Conservation (phyloP, 2,888 invertebrate genomes). For the Nebria brevicollis region DNA sequence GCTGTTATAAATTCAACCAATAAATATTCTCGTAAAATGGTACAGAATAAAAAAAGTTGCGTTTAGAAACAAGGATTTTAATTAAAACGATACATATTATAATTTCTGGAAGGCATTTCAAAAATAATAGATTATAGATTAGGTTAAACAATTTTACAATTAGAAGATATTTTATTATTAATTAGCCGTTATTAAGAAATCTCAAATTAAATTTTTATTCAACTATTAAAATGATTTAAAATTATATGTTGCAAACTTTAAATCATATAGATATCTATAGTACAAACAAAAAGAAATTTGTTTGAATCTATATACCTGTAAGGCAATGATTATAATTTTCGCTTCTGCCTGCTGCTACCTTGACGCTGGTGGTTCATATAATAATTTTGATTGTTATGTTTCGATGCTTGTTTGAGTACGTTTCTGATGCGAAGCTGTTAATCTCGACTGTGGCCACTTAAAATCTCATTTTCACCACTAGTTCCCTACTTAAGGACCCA, state of each 20-base stretch:
- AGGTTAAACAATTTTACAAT: too few relatives aligned
- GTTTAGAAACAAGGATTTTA: too few relatives aligned
- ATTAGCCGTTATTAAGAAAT: too few relatives aligned
- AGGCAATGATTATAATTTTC: conserved; percentile 23
- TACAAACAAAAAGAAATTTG: conserved; percentile 20
- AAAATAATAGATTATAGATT: too few relatives aligned
- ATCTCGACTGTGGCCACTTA: conserved; percentile 33
- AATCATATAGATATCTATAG: neutral
- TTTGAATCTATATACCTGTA: conserved; percentile 17
- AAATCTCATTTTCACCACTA: conserved; percentile 46
- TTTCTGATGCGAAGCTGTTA: conserved; percentile 32
- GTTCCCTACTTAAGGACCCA: conserved; percentile 21
- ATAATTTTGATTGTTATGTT: too few relatives aligned
- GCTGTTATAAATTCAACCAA: too few relatives aligned
- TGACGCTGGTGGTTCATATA: too few relatives aligned
- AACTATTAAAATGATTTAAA: neutral
- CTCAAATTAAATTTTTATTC: neutral
- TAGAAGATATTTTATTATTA: too few relatives aligned
- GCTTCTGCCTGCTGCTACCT: conserved; percentile 11
- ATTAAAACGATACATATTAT: too few relatives aligned
- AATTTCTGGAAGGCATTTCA: too few relatives aligned
- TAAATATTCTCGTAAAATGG: too few relatives aligned
- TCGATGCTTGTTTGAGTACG: neutral
- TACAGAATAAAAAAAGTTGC: too few relatives aligned
- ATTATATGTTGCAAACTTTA: neutral